A percentile compares a stretch with the other conserved stretches of the same genome.
Conservation (phyloP, 2,888 invertebrate genomes). For the Calliopum simillimum region DNA sequence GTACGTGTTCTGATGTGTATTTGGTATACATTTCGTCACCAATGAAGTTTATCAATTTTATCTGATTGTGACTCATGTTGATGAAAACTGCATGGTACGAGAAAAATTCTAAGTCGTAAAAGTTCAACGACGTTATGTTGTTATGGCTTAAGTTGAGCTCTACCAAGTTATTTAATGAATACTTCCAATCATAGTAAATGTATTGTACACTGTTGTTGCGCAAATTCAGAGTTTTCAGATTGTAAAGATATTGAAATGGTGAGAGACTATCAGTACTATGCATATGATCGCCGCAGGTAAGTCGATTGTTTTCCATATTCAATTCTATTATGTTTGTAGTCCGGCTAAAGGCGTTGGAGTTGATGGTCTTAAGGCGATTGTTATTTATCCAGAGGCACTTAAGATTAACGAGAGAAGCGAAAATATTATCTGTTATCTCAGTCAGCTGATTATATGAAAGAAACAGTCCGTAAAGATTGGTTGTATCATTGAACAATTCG, state of each 20-base stretch:
- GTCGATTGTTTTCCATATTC: conserved; percentile 70
- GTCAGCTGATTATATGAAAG: conserved; percentile 75
- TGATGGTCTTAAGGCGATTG: conserved; percentile 68
- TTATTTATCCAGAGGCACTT: conserved; percentile 68
- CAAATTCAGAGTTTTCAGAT: conserved; percentile 72
- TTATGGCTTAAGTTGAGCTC: conserved; percentile 77
- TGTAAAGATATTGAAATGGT: conserved; percentile 71
- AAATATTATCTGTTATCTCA: conserved; percentile 69
- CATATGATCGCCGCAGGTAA: conserved; percentile 68
- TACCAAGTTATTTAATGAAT: conserved; percentile 70
- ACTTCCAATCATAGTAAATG: conserved; percentile 75
- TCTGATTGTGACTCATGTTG: conserved; percentile 71
- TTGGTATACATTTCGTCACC: conserved; percentile 65
- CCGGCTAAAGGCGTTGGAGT: conserved; percentile 69
- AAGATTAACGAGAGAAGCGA: conserved; percentile 66
- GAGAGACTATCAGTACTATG: no score
- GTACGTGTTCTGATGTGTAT: no score
- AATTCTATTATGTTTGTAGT: conserved; percentile 69
- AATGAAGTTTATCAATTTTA: conserved; percentile 68
- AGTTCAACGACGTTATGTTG: conserved; percentile 69
- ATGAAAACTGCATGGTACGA: conserved; percentile 61
- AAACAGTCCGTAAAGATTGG: conserved; percentile 72
- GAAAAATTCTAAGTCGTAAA: conserved; percentile 64
- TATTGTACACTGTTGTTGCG: conserved; percentile 74
- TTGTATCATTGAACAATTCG: conserved; percentile 71